A percentile compares a stretch with the other conserved stretches of the same genome.
phyloP scores from a whole-genome alignment of 2,113 vertebrate species.

The Indri indri region DNA sequence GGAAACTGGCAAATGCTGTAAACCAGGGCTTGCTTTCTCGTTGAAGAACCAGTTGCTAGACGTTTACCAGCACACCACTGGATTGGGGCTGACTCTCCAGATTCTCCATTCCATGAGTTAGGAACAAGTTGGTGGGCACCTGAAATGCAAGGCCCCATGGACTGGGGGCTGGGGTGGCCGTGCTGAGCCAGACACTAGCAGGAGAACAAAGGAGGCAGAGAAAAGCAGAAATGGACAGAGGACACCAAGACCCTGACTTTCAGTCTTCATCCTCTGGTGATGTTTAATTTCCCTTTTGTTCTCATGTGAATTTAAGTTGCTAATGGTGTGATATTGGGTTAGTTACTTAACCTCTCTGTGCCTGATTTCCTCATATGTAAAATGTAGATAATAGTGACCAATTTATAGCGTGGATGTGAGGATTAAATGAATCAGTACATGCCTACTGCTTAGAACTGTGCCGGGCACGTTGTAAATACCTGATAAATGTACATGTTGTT shows the following conservation, averaged over 20 bases:
- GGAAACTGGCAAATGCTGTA: background rate
- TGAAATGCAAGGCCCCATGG: background rate
- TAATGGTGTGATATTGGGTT: background rate
- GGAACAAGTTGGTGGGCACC: background rate
- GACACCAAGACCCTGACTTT: background rate
- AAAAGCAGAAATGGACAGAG: background rate
- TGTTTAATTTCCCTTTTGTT: background rate
- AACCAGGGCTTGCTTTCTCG: background rate
- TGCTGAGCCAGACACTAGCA: background rate
- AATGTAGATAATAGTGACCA: background rate
- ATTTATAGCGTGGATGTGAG: background rate
- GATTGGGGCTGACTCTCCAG: background rate
- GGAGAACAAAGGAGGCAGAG: background rate
- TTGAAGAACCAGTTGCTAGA: background rate
- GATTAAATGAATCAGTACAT: background rate
- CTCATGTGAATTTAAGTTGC: background rate
- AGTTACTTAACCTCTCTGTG: background rate
- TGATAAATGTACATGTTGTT: background rate
- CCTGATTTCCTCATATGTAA: background rate
- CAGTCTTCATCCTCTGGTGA: background rate
- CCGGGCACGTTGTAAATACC: background rate
- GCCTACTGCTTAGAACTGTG: background rate
- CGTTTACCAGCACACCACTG: background rate
- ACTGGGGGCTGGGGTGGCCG: background rate
- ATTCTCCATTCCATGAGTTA: background rate